phyloP scores from a whole-genome alignment of 2,797 vertebrate genomes.

The Phalanger gymnotis region DNA sequence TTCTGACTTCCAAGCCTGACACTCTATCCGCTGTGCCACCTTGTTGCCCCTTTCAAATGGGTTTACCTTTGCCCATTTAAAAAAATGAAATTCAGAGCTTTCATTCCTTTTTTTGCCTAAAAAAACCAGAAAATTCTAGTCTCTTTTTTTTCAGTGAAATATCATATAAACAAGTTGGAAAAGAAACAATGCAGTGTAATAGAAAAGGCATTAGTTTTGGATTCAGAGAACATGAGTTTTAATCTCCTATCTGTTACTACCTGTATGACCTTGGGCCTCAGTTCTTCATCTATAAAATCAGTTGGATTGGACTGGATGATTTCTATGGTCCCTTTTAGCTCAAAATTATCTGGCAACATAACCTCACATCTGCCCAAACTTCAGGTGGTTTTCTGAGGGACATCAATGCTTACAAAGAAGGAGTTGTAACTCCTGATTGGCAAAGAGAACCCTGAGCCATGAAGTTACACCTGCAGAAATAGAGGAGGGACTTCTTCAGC shows the following conservation, averaged over 20 bases:
- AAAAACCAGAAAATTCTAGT: background rate
- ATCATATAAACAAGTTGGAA: background rate
- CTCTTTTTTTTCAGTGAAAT: background rate
- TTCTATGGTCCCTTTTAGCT: background rate
- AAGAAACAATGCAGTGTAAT: background rate
- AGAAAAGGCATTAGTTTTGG: background rate
- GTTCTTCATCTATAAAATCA: background rate
- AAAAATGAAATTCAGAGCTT: background rate
- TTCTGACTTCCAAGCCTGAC: too few relatives aligned
- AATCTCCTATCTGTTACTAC: too few relatives aligned
- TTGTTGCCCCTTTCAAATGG: constrained; percentile 19
- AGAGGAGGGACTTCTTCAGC: background rate
- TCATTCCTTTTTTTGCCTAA: background rate
- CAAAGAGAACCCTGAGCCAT: background rate
- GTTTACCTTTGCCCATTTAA: background rate
- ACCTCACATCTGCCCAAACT: background rate
- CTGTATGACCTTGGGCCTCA: background rate
- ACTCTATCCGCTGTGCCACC: too few relatives aligned
- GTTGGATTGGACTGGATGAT: background rate
- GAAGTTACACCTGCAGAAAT: background rate
- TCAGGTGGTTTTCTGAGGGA: background rate
- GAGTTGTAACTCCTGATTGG: background rate
- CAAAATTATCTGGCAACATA: background rate
- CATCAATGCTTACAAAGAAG: background rate
- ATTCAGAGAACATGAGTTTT: background rate